Conservation (phyloP, 2,797 vertebrate genomes). For the Myotis planiceps region DNA sequence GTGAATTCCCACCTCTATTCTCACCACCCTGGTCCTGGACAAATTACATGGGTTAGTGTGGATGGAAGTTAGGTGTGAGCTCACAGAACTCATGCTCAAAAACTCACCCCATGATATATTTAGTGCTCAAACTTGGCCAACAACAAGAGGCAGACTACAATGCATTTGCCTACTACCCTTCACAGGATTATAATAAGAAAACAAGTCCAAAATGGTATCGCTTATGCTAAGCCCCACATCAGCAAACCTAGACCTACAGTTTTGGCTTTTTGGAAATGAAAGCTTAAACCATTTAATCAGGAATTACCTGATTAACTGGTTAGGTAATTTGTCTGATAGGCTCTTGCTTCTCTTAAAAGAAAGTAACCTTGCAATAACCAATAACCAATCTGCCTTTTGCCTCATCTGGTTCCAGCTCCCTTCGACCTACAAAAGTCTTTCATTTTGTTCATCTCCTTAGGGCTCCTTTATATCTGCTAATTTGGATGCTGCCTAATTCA, state of each 20-base stretch:
- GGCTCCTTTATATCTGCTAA: background rate
- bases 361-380: background rate
- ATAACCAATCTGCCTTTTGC: background rate
- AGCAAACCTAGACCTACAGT: background rate
- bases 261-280: background rate
- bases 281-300: background rate
- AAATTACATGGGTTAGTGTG: background rate
- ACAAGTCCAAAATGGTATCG: background rate
- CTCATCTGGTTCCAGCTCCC: background rate
- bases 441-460: background rate
- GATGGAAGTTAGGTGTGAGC: background rate
- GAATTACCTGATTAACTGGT: background rate
- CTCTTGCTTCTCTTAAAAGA: background rate
- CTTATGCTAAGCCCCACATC: background rate
- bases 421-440: background rate
- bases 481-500: background rate
- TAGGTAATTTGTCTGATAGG: background rate
- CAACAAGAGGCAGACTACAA: background rate
- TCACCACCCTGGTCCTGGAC: background rate
- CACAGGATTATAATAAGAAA: background rate
- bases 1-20: background rate
- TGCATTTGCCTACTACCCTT: background rate
- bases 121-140: background rate
- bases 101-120: background rate
- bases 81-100: background rate